Percentiles rank a stretch among this genome's conserved stretches.
Conservation (phyloP, 1,140 invertebrate species). For the Habropoda laboriosa region DNA sequence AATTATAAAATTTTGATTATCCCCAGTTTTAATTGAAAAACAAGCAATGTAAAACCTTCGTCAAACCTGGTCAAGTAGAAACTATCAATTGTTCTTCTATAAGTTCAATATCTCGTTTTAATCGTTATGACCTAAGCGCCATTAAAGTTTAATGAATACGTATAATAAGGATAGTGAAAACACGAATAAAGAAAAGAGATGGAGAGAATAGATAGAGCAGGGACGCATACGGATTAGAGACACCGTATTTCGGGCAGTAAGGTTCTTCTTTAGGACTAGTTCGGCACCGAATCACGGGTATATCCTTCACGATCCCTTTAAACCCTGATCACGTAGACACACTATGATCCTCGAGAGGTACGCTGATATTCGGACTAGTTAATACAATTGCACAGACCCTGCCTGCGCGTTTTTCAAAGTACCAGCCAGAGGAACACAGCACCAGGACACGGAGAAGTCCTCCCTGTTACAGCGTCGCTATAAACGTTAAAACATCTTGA, state of each 20-base stretch:
- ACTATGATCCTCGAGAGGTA: conserved; percentile 3
- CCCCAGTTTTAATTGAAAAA: background rate
- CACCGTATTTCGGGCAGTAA: conserved; percentile 59
- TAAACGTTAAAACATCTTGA: conserved; percentile 11
- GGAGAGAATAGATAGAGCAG: conserved; percentile 49
- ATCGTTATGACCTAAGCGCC: background rate
- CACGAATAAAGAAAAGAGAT: background rate
- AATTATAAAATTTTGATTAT: conserved; percentile 22
- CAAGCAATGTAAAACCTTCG: background rate
- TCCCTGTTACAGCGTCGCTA: conserved; percentile 26
- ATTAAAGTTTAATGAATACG: background rate
- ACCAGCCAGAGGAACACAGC: conserved; percentile 3
- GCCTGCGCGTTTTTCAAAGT: conserved; percentile 17
- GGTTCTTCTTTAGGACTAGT: conserved; percentile 53
- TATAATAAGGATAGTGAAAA: background rate
- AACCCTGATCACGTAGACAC: conserved; percentile 1
- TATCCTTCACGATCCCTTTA: background rate
- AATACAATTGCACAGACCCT: conserved; percentile 24
- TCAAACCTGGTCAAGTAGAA: background rate
- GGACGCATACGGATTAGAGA: conserved; percentile 52
- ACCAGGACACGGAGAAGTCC: background rate
- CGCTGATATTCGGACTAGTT: conserved; percentile 6
- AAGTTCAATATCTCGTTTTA: background rate
- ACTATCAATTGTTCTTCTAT: background rate
- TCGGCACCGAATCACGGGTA: conserved; percentile 27